Base-by-base conservation (phyloP, 2,888 invertebrate genomes). In the Microctonus aethiopoides region DNA sequence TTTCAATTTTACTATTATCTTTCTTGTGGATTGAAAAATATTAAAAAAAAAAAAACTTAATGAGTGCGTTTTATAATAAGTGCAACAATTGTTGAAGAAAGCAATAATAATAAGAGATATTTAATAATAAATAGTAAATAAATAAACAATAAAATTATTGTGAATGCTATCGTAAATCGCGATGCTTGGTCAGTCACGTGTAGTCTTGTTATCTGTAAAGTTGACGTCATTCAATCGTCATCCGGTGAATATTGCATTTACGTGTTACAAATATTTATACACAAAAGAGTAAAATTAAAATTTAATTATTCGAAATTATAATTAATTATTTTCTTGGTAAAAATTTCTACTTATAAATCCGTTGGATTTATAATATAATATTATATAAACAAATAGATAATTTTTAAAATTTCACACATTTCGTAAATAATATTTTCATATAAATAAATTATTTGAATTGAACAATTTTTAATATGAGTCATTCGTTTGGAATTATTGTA, bases 171-270 rank as follows among this genome's bases (percentile, higher is more conserved):
- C 39, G 52, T 16, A 62, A 57, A 60, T 56, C 46, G 60, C 32
- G 68, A 2, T 26, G 56, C 60, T 63, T 60, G 52, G 65, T 39
- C 67, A 68, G 64, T 66, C 65, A 72, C 70, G 71, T 64, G 69
- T 69, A 59, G 62, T 16, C 4, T 57, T 34, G 66, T 68, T 59
- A 57, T 62, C 63, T n/a, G 10, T 51, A 51, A 54, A 20, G 64
- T 68, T 69, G 66, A 72, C 74, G 74, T 74, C 72, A 67, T 34
- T 56, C 56, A 13, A 36, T 68, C 66, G 72, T 71, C 66, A 72
- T 72, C 65, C 60, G 66, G 36, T 34, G 29, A 39, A 68, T 54
- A 60, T 57, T 61, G 62, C 66, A 71, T 16, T 29, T 29, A 29
- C 29, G 29, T 3, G 3, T 29, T 29, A n/a, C n/a, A n/a, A n/a